Conservation (phyloP, 2,888 invertebrate genomes). For the Lasioglossum leucozonium region DNA sequence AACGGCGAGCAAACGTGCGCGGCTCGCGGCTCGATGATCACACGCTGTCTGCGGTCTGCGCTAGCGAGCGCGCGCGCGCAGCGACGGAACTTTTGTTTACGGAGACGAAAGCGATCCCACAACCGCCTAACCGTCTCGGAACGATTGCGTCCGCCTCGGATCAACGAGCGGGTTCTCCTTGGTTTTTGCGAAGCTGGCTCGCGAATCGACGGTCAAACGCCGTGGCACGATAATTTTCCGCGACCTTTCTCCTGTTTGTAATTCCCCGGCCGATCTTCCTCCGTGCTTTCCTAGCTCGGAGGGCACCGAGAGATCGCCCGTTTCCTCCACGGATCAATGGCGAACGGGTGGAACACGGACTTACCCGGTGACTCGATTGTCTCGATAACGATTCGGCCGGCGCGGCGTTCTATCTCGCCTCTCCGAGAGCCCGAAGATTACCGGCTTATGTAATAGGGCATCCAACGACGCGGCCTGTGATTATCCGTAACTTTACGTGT, state of each 20-base stretch:
- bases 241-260: not conserved
- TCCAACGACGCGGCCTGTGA: slow-evolving; percentile 32
- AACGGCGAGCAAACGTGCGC: slow-evolving; percentile 19
- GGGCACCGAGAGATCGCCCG: not conserved
- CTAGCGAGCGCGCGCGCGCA: no score
- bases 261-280: not conserved
- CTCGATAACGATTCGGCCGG: slow-evolving; percentile 10
- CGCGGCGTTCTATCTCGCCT: not conserved
- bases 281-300: not conserved
- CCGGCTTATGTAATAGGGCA: slow-evolving; percentile 41
- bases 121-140: slow-evolving; percentile 27
- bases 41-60: slow-evolving; percentile 48
- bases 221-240: not conserved
- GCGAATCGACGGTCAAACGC: not conserved
- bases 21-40: slow-evolving; percentile 48
- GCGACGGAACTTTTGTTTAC: slow-evolving; percentile 30
- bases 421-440: slow-evolving; percentile 18
- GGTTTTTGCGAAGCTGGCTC: not conserved
- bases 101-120: slow-evolving; percentile 60
- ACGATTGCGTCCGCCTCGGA: slow-evolving; percentile 34
- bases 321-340: not conserved
- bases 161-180: not conserved
- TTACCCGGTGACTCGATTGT: not conserved
- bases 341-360: not conserved
- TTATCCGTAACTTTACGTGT: slow-evolving; percentile 43